Percentiles rank a stretch among this genome's conserved stretches.
Conservation (phyloP, 2,888 invertebrate species). For the Perithous albicinctus region DNA sequence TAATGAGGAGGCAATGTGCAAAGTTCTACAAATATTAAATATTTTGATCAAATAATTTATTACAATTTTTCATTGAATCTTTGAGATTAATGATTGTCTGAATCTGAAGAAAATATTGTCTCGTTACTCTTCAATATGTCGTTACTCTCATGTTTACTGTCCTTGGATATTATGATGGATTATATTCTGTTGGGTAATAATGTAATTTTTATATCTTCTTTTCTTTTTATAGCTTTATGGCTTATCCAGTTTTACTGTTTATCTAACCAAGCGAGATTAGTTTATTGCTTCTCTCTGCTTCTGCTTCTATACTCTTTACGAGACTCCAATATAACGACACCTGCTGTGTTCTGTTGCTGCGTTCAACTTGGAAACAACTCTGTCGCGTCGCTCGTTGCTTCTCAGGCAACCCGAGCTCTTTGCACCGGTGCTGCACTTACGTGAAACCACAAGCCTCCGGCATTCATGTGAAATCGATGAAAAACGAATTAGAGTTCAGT, state of each 20-base stretch:
- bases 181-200: not conserved
- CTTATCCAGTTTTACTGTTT: constrained; percentile 34
- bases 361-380: constrained; percentile 56
- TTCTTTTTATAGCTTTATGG: constrained; percentile 73
- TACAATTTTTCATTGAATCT: not conserved
- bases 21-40: no score
- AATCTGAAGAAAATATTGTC: not conserved
- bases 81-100: not conserved
- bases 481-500: constrained; percentile 77
- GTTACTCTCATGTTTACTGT: not conserved
- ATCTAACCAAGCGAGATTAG: constrained; percentile 2
- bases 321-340: constrained; percentile 60
- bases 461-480: constrained; percentile 76
- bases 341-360: constrained; percentile 37
- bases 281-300: constrained; percentile 1
- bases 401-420: not conserved
- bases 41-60: no score
- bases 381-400: constrained; percentile 6
- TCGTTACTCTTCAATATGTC: not conserved
- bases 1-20: no score
- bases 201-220: constrained; percentile 57
- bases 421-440: constrained; percentile 39
- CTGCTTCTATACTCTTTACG: constrained; percentile 35
- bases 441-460: constrained; percentile 22
- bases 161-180: not conserved